A percentile compares a stretch with the other conserved stretches of the same genome.
Evolutionary conservation across 2,888 invertebrate genomes (phyloP).

Genomic region (Acanthosepion esculentum): DNA sequence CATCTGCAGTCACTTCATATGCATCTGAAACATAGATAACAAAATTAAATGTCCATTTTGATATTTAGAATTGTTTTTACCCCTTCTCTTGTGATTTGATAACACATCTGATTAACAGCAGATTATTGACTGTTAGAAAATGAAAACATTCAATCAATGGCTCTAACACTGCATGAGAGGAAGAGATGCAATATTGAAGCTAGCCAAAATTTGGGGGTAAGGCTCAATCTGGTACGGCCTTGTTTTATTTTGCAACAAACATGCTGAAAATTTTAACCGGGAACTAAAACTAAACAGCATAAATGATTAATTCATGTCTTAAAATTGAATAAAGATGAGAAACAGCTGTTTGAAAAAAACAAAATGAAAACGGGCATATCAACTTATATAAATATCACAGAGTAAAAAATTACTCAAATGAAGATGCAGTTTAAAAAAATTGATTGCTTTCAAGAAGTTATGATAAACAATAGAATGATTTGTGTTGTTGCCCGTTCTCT

Average conservation of each 20-base stretch:
- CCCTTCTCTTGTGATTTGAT: background rate
- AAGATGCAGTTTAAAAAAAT: background rate
- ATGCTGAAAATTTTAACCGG: background rate
- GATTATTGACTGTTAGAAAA: background rate
- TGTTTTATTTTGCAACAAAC: background rate
- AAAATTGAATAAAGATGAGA: background rate
- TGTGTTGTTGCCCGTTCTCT: background rate
- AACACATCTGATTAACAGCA: background rate
- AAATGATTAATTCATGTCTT: background rate
- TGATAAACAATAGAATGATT: background rate
- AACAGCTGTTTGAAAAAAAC: background rate
- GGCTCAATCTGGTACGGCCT: background rate
- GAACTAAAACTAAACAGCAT: conserved; percentile 12
- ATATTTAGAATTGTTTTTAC: no score
- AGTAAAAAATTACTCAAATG: background rate
- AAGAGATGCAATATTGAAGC: background rate
- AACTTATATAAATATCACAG: background rate
- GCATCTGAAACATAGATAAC: background rate
- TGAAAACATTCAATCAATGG: background rate
- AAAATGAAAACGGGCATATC: background rate
- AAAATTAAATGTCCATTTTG: background rate
- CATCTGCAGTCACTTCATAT: background rate
- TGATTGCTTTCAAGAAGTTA: background rate
- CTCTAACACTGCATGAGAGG: background rate
- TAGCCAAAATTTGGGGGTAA: background rate